Evolutionary conservation across 2,113 vertebrate genomes (phyloP).

Genomic region (Sarotherodon lohbergeri): DNA sequence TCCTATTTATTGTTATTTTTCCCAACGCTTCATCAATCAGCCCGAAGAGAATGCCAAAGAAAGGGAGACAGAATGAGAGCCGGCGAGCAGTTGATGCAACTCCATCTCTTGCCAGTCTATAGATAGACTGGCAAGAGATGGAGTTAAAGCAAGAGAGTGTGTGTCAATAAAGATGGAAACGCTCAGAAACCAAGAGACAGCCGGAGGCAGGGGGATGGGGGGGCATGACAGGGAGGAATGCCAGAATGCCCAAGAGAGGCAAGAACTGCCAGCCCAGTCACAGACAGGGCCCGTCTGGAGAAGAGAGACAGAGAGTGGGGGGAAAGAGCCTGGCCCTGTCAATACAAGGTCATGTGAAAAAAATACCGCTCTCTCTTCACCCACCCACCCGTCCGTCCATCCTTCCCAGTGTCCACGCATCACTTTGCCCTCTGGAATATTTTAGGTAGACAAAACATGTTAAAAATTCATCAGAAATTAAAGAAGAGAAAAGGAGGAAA

Average conservation of each 20-base stretch:
- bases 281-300: constrained; percentile 77
- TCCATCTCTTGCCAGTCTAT: background rate
- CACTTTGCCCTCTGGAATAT: background rate
- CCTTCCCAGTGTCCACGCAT: background rate
- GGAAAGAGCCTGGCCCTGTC: constrained; percentile 39
- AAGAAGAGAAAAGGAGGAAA: background rate
- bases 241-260: constrained; percentile 88
- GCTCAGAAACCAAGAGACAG: constrained; percentile 53
- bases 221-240: constrained; percentile 74
- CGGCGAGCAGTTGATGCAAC: background rate
- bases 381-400: constrained; percentile 16
- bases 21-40: background rate
- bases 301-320: constrained; percentile 43
- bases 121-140: constrained; percentile 16
- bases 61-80: background rate
- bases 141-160: constrained; percentile 6
- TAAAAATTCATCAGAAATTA: background rate
- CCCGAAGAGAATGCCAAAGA: background rate
- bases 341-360: constrained; percentile 71
- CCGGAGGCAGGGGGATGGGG: constrained; percentile 50
- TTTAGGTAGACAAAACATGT: constrained; percentile 13
- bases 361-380: constrained; percentile 41
- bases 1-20: background rate
- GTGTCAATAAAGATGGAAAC: constrained; percentile 40
- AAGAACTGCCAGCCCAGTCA: constrained; percentile 77